Conservation (phyloP, 2,888 invertebrate genomes). For the Scotopteryx bipunctaria region DNA sequence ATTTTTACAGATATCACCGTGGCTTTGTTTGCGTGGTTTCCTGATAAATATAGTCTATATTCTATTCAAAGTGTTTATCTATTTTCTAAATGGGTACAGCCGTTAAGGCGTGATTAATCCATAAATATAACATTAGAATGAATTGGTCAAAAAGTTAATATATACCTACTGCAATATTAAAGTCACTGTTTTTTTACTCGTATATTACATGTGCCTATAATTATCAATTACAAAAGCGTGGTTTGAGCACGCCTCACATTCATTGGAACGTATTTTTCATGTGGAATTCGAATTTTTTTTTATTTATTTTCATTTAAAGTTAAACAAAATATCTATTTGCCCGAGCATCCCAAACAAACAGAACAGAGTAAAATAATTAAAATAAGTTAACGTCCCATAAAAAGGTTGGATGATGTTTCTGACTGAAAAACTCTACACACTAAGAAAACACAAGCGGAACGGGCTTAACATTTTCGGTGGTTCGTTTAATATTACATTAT, state of each 20-base stretch:
- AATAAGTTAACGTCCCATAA: constrained; percentile 30
- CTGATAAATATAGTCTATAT: too few species aligned
- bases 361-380: constrained; percentile 37
- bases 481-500: constrained; percentile 67
- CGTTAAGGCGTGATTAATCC: too few species aligned
- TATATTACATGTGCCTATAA: too few species aligned
- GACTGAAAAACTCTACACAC: constrained; percentile 16
- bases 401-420: constrained; percentile 11
- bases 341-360: constrained; percentile 37
- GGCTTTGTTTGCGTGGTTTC: too few species aligned
- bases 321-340: constrained; percentile 33
- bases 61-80: too few species aligned
- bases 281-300: constrained; percentile 4
- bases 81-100: too few species aligned
- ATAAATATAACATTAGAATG: too few species aligned
- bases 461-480: constrained; percentile 48
- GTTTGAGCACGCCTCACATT: background rate
- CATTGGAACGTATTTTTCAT: background rate
- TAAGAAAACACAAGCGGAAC: constrained; percentile 46
- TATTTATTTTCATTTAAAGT: constrained; percentile 20
- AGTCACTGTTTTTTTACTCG: too few species aligned
- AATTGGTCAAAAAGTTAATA: too few species aligned
- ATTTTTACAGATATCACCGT: too few species aligned
- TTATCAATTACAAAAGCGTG: too few species aligned
- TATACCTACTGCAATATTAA: too few species aligned